These are phyloP conservation scores for Iselma pallidipennis DNA, from an alignment of 2,888 invertebrate species.

Conservation along the genomic window DNA sequence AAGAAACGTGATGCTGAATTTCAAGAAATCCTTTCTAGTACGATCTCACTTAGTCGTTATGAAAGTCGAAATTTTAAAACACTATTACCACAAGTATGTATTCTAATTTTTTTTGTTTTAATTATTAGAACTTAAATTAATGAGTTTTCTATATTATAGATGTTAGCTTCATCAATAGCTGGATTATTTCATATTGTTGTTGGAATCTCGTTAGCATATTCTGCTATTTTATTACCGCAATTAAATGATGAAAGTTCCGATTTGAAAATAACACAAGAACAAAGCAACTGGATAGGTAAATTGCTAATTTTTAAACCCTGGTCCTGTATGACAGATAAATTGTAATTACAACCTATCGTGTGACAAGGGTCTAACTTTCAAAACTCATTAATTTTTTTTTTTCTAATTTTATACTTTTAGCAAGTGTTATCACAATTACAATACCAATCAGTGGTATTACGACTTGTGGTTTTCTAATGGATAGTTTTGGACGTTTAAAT, in stretches of 20 bases:
- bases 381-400: not conserved
- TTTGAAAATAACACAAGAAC: constrained; percentile 44
- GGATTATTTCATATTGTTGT: constrained; percentile 62
- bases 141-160: constrained; percentile 45
- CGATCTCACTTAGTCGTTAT: constrained; percentile 14
- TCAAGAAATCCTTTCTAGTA: constrained; percentile 12
- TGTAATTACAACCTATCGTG: no score
- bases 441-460: constrained; percentile 62
- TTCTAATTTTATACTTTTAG: constrained; percentile 50
- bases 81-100: constrained; percentile 19
- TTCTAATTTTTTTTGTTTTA: not conserved
- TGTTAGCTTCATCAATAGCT: constrained; percentile 57
- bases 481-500: constrained; percentile 60
- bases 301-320: not conserved
- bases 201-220: constrained; percentile 61
- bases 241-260: constrained; percentile 35
- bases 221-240: constrained; percentile 60
- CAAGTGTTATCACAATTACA: constrained; percentile 62
- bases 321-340: not conserved
- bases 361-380: not conserved
- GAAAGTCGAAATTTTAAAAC: constrained; percentile 15
- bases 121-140: not conserved
- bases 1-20: constrained; percentile 9
- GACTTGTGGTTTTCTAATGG: constrained; percentile 61
- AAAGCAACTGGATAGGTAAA: constrained; percentile 59